Percentiles rank a stretch among this genome's conserved stretches.
Conservation (phyloP, 1,140 invertebrate species). For the Drosophila ogumai region DNA sequence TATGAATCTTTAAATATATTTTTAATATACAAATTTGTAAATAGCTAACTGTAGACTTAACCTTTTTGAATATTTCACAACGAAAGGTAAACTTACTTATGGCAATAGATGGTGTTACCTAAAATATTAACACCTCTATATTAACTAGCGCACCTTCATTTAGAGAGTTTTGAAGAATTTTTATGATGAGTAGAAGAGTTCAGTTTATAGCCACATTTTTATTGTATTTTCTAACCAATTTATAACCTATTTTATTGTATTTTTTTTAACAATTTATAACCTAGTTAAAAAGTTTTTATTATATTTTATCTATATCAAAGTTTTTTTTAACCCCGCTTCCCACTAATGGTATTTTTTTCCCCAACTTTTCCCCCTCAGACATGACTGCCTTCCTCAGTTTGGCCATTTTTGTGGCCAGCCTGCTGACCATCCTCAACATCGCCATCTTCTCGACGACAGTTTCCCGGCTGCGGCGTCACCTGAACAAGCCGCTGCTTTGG, state of each 20-base stretch:
- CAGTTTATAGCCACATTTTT: background rate
- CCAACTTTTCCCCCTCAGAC: conserved; percentile 40
- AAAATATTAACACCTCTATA: conserved; percentile 3
- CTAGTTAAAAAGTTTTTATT: too few species aligned
- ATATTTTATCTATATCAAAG: background rate
- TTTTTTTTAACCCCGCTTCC: background rate
- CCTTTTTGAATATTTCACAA: background rate
- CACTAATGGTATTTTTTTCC: conserved; percentile 8
- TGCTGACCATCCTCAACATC: conserved; percentile 78
- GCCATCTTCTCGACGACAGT: conserved; percentile 69
- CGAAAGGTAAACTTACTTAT: background rate
- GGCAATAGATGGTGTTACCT: background rate
- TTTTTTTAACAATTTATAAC: too few species aligned
- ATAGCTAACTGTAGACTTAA: background rate
- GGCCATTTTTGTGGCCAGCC: conserved; percentile 68
- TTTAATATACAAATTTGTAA: background rate
- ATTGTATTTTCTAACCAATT: background rate
- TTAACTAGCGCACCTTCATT: background rate
- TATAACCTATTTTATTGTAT: too few species aligned
- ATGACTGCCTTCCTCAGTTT: conserved; percentile 76
- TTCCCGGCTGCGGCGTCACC: conserved; percentile 60
- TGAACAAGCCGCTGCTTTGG: conserved; percentile 46
- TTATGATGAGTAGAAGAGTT: too few species aligned
- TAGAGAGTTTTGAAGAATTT: background rate
- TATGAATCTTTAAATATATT: background rate